Base-by-base conservation (phyloP, 2,888 invertebrate genomes). In the Drosophila neoperkinsi region DNA sequence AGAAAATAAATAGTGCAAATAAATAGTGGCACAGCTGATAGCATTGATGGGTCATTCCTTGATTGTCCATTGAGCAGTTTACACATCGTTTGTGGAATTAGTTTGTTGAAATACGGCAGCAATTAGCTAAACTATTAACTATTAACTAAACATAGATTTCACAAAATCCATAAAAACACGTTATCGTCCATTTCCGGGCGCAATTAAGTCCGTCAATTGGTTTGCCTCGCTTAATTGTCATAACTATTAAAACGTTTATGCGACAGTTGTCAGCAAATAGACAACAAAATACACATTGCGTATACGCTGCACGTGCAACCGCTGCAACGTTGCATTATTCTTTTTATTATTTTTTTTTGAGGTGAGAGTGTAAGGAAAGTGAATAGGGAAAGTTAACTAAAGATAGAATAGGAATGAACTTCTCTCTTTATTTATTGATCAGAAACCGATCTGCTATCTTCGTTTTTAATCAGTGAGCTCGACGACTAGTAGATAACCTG, bases 231-330 rank as follows among this genome's bases (percentile, higher is more conserved):
- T 58, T 33, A 70, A 58, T 57, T 62, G 66, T 52, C 36, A 46
- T 49, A 31, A 64, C 79, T 71, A 71, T 75, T 59, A 63, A 75
- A 67, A 31, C 13, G 30, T 33, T 52, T 41, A 64, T 46, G 49
- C 36, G 33, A 36, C 21, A 52, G 21, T 56, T 34, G 61, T 13
- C 18, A 43, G 25, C 41, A 30, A 66, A 73, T 46, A 21, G 52
- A 46, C 30, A 28, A 34, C 30, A 33, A 50, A 50, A 36, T 41
- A 30, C n/a, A 63, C 33, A 66, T 61, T 71, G 25, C 34, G 25
- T 60, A 78, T 55, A 61, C 61, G 30, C 38, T 18, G 57, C 75
- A 77, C 61, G 75, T 65, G 21, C 3, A 43, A 34, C 25, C 49
- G 33, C 10, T 53, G 30, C 73, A 53, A 33, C 13, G n/a, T 55